Evolutionary conservation across 1,140 invertebrate genomes (phyloP), one percentile per base, ranked within the genome.

Genomic region (Drosophila cardini): DNA sequence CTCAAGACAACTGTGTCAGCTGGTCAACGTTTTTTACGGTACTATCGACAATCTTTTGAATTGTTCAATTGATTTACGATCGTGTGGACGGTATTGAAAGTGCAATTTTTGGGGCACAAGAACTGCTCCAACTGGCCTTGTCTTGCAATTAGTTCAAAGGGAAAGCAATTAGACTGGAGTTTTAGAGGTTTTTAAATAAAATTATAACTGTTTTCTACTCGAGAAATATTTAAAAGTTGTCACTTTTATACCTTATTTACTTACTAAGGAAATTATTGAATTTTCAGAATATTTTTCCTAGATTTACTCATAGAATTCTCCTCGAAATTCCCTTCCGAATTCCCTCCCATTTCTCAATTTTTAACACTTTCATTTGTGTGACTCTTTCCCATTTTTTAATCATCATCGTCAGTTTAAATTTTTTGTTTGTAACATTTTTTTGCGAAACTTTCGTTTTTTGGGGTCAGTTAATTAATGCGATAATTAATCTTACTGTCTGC

Each of bases 391-490:
- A 9, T 30, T 62, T 57, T 53, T 56, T 40, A 26, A 48, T 50
- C 21, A 15, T 32, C 26, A 18, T 18, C 2, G 2, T 30, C 34
- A 78, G 74, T 30, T 63, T 40, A 65, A 81, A 2, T 26, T 26
- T 57, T 76, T 61, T n/a, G n/a, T n/a, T 40, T 36, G 42, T 18
- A 45, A 67, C 21, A 48, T 48, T 50, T 77, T 55, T 63, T 53
- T 34, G 64, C 64, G 40, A 77, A 84, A 87, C 84, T 87, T 87
- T 87, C 84, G 80, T 78, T 87, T 87, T 85, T 87, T 89, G 67
- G 67, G 84, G 76, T 84, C 84, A 87, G 80, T 84, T 87, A 89
- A 87, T 87, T 84, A 87, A 89, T 89, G 84, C 57, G 84, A 77
- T 89, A 87, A 87, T 87, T 89, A 89, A 87, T 87, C 83, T 83